These are phyloP conservation scores for Scelioninae gen. 1 DNA, from an alignment of 2,888 invertebrate genomes.

Conservation along the genomic window DNA sequence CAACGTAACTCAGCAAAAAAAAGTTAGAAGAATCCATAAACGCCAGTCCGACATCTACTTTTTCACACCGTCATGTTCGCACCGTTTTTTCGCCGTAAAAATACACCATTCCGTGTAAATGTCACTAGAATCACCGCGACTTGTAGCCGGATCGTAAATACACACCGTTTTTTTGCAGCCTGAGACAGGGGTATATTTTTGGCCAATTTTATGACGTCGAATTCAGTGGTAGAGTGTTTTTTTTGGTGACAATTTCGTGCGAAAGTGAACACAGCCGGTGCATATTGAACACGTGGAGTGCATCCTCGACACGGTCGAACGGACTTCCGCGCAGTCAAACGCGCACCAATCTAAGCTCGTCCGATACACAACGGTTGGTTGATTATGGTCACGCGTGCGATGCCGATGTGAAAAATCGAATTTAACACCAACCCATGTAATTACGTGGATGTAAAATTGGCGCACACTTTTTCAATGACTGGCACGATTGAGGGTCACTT, in stretches of 20 bases:
- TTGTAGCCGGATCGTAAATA: constrained; percentile 56
- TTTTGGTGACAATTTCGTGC: constrained; percentile 63
- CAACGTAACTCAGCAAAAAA: constrained; percentile 26
- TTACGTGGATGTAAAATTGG: constrained; percentile 25
- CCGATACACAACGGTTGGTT: constrained; percentile 53
- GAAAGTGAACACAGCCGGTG: constrained; percentile 67
- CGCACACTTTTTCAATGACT: constrained; percentile 6
- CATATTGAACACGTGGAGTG: constrained; percentile 63
- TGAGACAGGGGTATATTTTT: constrained; percentile 39
- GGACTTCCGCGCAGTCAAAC: constrained; percentile 55
- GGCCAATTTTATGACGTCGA: constrained; percentile 53
- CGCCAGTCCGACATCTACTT: constrained; percentile 33
- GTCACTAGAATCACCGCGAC: constrained; percentile 54
- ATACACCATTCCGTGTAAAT: constrained; percentile 58
- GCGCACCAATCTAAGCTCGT: constrained; percentile 46
- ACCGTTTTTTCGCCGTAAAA: constrained; percentile 55
- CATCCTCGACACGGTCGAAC: constrained; percentile 46
- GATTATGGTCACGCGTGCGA: constrained; percentile 50
- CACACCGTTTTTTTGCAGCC: constrained; percentile 36
- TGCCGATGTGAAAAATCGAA: constrained; percentile 33
- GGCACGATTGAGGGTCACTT: constrained; percentile 14
- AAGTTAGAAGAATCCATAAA: constrained; percentile 51
- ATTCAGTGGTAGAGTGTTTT: constrained; percentile 31
- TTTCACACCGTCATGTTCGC: constrained; percentile 52
- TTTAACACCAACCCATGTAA: constrained; percentile 30